Percentiles rank a stretch among this genome's conserved stretches.
Evolutionary conservation across 1,140 invertebrate species (phyloP).

Genomic region (Acyrthosiphon pisum): DNA sequence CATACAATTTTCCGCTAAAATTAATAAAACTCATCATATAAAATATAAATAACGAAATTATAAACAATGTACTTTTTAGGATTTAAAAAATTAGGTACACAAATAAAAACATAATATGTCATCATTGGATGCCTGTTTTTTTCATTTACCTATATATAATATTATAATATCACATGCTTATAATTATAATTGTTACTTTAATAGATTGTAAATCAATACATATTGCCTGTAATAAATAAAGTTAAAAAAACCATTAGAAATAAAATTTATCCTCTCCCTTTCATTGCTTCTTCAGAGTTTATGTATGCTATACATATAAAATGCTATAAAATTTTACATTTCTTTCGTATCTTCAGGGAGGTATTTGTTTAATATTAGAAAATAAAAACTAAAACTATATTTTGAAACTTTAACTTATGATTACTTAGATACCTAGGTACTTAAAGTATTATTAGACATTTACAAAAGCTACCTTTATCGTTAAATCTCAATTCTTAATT

Average conservation of each 20-base stretch:
- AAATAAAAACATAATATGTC: neutral
- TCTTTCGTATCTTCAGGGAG: too few relatives aligned
- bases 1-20: neutral
- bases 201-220: too few relatives aligned
- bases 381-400: too few relatives aligned
- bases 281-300: neutral
- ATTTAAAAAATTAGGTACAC: neutral
- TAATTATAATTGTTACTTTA: neutral
- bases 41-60: neutral
- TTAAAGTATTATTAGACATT: too few relatives aligned
- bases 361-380: too few relatives aligned
- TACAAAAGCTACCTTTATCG: too few relatives aligned
- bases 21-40: neutral
- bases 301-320: neutral
- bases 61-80: neutral
- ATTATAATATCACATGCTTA: neutral
- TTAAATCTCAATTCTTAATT: neutral
- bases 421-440: too few relatives aligned
- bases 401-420: too few relatives aligned
- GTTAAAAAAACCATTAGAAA: neutral
- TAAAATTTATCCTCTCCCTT: neutral
- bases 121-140: neutral
- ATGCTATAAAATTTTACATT: too few relatives aligned
- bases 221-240: neutral
- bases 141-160: neutral